phyloP scores from a whole-genome alignment of 2,797 vertebrate species.

The Chelidonichthys spinosus region DNA sequence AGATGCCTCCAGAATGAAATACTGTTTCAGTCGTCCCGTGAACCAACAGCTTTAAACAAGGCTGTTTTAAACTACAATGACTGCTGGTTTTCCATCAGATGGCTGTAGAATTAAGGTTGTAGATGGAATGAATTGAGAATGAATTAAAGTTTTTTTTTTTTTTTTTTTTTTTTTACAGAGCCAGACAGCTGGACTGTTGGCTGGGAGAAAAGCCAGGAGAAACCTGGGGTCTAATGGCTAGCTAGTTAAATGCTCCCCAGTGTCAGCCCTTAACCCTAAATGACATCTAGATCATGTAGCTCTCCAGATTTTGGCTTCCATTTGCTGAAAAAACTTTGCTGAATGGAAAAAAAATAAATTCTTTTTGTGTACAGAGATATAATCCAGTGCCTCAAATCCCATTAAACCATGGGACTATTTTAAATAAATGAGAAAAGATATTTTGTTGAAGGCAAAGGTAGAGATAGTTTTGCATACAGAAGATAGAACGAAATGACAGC shows the following conservation, averaged over 20 bases:
- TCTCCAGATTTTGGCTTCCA: slow-evolving; percentile 53
- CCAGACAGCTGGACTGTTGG: slow-evolving; percentile 85
- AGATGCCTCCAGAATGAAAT: slow-evolving; percentile 55
- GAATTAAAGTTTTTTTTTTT: slow-evolving; percentile 60
- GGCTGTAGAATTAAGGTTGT: slow-evolving; percentile 39
- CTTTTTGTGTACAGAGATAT: slow-evolving; percentile 75
- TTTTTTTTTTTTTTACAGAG: slow-evolving; percentile 72
- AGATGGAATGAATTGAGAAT: slow-evolving; percentile 35
- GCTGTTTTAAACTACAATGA: slow-evolving; percentile 47
- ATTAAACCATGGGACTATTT: slow-evolving; percentile 73
- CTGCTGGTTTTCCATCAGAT: slow-evolving; percentile 59
- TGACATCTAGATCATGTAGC: slow-evolving; percentile 55
- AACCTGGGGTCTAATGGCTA: slow-evolving; percentile 45
- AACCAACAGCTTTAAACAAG: slow-evolving; percentile 50
- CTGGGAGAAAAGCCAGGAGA: slow-evolving; percentile 62
- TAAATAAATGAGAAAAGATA: slow-evolving; percentile 71
- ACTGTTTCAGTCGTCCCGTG: slow-evolving; percentile 58
- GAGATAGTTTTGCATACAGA: slow-evolving; percentile 70
- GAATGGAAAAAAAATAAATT: slow-evolving; percentile 10
- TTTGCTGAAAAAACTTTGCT: slow-evolving; percentile 57
- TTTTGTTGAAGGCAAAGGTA: slow-evolving; percentile 78
- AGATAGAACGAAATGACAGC: slow-evolving; percentile 63
- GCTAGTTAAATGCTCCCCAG: slow-evolving; percentile 49
- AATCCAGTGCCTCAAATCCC: slow-evolving; percentile 80
- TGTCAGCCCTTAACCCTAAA: slow-evolving; percentile 38